Conservation (phyloP, 2,888 invertebrate species). For the Bibio marci region DNA sequence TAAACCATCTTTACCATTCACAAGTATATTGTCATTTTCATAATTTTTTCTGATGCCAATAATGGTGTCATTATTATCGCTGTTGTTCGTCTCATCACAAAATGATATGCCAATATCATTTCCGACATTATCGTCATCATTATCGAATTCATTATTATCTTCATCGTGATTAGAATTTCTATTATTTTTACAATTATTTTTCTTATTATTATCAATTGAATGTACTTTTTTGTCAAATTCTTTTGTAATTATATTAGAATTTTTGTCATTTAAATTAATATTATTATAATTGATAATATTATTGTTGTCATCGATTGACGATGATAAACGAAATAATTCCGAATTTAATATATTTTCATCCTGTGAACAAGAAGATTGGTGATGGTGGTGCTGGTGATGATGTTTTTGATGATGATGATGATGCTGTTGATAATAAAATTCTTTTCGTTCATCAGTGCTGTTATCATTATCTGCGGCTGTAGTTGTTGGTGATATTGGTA, state of each 20-base stretch:
- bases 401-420: not conserved
- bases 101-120: not conserved
- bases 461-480: not conserved
- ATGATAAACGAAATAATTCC: no score
- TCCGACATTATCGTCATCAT: not conserved
- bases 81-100: conserved; percentile 4
- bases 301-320: conserved; percentile 1
- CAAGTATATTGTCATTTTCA: no score
- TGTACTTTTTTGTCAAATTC: not conserved
- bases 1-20: conserved; percentile 9
- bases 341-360: no score
- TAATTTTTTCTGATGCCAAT: conserved; percentile 8
- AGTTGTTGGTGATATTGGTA: not conserved
- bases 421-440: not conserved
- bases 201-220: not conserved
- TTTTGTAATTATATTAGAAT: not conserved
- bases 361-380: not conserved
- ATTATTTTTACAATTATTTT: not conserved
- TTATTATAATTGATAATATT: not conserved
- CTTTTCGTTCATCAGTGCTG: no score
- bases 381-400: not conserved
- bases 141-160: no score
- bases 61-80: conserved; percentile 10
- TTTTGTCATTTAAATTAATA: conserved; percentile 1
- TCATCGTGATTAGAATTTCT: no score